Evolutionary conservation across 2,888 invertebrate genomes (phyloP), one percentile per base, ranked within the genome.

Genomic region (Xestia ashworthii): DNA sequence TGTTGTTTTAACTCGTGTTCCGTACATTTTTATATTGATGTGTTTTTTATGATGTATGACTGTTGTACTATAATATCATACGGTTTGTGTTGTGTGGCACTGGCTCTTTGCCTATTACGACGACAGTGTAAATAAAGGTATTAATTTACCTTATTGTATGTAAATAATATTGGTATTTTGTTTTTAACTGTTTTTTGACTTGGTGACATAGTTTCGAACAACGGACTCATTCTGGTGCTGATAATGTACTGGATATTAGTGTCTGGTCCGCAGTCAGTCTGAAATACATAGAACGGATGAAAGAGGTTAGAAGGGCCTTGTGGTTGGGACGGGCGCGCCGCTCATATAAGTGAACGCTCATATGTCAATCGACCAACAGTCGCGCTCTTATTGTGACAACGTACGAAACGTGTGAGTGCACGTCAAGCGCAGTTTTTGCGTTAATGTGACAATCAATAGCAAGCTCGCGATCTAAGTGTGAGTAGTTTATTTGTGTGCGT

Each of bases 41-140:
- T 87, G 73, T 89, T 79, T 86, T 83, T 89, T 84, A 76, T 84
- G 71, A 79, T 83, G 82, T 88, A 79, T 81, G 72, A 60, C 81
- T 86, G 69, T 88, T 89, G 81, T 88, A 86, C 69, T 72, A 80
- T 89, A 86, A 71, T 81, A 78, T 76, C 76, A 78, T 78, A 70
- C 48, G 14, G 58, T 82, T 64, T 82, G 38, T 76, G 71, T 80
- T 50, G 53, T 76, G 80, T 79, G 74, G 9, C 69, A 53, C 53
- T 78, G 44, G 22, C 60, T 78, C 62, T 68, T 70, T 77, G 68
- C 5, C 64, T 77, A 71, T 75, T 74, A 77, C 62, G 80, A 70
- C 46, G 19, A 32, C 12, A 65, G 44, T n/a, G 64, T 41, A 8
- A n/a, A 25, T 46, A 9, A 58, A 3, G 3, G 22, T n/a, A 19